phyloP scores from a whole-genome alignment of 2,888 invertebrate species.

The Cryptus armator region DNA sequence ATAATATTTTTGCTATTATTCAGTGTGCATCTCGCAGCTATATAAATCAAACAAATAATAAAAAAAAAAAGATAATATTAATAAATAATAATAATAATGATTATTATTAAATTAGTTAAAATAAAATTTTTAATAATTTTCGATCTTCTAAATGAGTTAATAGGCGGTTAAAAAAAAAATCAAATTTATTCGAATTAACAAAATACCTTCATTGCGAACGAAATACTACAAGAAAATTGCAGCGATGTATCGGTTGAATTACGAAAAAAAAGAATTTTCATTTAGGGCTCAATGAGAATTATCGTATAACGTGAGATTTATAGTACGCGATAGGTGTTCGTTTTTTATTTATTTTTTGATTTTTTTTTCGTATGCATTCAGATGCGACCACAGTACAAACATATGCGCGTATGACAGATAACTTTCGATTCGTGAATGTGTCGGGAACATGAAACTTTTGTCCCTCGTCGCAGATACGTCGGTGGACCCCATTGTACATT shows the following conservation, averaged over 20 bases:
- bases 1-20: not conserved
- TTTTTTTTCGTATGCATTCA: not conserved
- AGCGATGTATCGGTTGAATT: not conserved
- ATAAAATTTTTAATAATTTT: too few relatives aligned
- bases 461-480: not conserved
- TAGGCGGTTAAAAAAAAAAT: not conserved
- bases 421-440: not conserved
- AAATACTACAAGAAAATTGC: not conserved
- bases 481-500: not conserved
- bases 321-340: not conserved
- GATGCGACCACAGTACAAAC: not conserved
- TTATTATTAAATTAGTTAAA: too few relatives aligned
- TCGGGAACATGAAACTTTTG: slow-evolving; percentile 13
- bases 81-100: not conserved
- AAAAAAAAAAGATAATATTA: not conserved
- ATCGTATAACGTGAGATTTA: not conserved
- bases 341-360: not conserved
- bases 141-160: not conserved
- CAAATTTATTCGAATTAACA: not conserved
- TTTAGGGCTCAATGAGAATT: not conserved
- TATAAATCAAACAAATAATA: not conserved
- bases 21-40: not conserved
- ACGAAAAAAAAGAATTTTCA: not conserved
- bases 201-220: slow-evolving; percentile 1
- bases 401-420: not conserved